Percentiles rank a stretch among this genome's conserved stretches.
Evolutionary conservation across 1,140 invertebrate species (phyloP).

Genomic region (Zaprionus nigranus): DNA sequence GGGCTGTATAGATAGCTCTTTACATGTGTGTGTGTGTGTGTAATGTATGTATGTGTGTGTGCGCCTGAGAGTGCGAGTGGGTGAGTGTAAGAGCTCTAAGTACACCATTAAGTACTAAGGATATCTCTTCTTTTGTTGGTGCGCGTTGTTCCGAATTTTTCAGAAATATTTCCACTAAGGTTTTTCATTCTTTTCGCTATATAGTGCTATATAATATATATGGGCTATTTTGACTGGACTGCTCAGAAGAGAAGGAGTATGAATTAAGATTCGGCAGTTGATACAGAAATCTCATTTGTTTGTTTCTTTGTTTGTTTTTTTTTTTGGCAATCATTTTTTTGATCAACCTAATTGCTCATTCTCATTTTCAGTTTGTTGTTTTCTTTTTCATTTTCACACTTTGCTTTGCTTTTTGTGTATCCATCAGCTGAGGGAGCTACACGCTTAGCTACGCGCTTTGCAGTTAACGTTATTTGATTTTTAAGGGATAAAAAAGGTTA

Average conservation of each 20-base stretch:
- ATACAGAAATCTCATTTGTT: conserved; percentile 81
- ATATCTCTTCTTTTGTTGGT: conserved; percentile 24
- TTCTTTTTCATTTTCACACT: conserved; percentile 38
- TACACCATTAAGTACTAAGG: conserved; percentile 25
- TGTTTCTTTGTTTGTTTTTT: background rate
- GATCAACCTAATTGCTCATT: conserved; percentile 47
- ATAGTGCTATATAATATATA: conserved; percentile 4
- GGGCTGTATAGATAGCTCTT: background rate
- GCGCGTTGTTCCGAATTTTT: background rate
- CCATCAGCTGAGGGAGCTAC: conserved; percentile 52
- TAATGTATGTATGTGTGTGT: conserved; percentile 6
- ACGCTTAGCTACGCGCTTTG: conserved; percentile 36
- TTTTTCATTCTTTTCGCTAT: conserved; percentile 18
- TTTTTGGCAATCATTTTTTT: conserved; percentile 47
- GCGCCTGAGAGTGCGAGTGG: background rate
- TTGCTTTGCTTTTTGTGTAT: conserved; percentile 63
- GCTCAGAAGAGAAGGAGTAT: conserved; percentile 84
- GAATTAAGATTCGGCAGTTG: conserved; percentile 85
- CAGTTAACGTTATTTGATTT: conserved; percentile 17
- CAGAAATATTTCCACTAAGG: conserved; percentile 12
- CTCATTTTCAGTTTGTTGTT: conserved; percentile 44
- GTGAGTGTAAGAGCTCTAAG: conserved; percentile 34
- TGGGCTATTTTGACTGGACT: conserved; percentile 56
- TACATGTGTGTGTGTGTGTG: conserved; percentile 1
- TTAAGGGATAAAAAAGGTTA: conserved; percentile 38